Evolutionary conservation across 2,797 vertebrate species (phyloP).

Genomic region (Poeciliopsis presidionis): DNA sequence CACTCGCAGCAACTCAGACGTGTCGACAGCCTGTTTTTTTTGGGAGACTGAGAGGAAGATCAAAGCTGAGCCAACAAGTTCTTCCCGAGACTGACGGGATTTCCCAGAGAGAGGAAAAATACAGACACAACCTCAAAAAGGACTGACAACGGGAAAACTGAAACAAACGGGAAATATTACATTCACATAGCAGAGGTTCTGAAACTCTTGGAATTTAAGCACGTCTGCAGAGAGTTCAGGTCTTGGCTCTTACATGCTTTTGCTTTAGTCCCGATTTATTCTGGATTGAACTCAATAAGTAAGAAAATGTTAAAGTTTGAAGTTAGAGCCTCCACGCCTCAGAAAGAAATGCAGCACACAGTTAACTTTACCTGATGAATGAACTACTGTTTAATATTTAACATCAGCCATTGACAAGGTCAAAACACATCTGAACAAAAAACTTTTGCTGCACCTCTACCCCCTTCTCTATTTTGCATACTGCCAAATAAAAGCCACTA

Average conservation of each 20-base stretch:
- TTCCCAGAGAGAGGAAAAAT: constrained; percentile 4
- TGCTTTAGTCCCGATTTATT: constrained; percentile 13
- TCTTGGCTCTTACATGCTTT: neutral
- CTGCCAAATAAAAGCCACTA: too few relatives aligned
- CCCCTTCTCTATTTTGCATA: too few relatives aligned
- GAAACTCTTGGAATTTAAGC: constrained; percentile 39
- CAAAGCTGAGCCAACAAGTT: constrained; percentile 52
- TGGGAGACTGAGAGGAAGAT: constrained; percentile 21
- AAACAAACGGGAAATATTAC: neutral
- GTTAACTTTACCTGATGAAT: neutral
- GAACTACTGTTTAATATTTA: neutral
- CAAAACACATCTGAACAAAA: neutral
- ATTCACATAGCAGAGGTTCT: constrained; percentile 1
- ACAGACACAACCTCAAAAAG: neutral
- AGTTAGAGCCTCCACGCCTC: constrained; percentile 5
- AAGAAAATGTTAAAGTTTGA: constrained; percentile 43
- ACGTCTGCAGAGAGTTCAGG: neutral
- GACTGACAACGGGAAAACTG: constrained; percentile 3
- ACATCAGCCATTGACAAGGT: neutral
- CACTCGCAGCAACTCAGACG: constrained; percentile 10
- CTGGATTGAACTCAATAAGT: constrained; percentile 2
- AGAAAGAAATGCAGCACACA: neutral
- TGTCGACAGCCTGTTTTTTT: constrained; percentile 8
- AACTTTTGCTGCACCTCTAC: neutral
- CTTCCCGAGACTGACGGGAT: constrained; percentile 25